A percentile compares a stretch with the other conserved stretches of the same genome.
phyloP scores from a whole-genome alignment of 2,113 vertebrate genomes.

The Actenoides lindsayi region DNA sequence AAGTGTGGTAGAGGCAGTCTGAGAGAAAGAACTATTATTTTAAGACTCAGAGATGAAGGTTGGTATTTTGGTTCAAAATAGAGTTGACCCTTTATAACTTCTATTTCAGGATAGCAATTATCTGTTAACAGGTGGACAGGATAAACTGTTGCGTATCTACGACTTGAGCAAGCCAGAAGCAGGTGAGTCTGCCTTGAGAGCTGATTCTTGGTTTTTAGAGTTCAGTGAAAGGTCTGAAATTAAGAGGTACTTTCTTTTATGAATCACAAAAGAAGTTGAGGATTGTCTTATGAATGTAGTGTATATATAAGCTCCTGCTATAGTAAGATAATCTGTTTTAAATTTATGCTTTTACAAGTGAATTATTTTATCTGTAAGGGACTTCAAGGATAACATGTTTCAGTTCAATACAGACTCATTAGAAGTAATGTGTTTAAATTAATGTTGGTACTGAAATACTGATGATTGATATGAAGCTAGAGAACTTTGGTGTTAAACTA shows the following conservation, averaged over 20 bases:
- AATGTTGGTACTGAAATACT: not conserved
- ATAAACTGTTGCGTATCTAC: conserved; percentile 95
- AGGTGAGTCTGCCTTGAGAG: conserved; percentile 75
- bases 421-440: not conserved
- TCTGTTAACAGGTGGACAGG: conserved; percentile 94
- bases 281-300: not conserved
- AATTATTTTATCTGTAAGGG: not conserved
- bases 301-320: not conserved
- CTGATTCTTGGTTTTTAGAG: not conserved
- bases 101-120: conserved; percentile 90
- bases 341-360: not conserved
- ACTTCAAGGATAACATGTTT: not conserved
- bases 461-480: not conserved
- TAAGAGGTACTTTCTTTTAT: not conserved
- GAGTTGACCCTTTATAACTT: conserved; percentile 49
- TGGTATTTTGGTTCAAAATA: not conserved
- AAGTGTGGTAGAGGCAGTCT: not conserved
- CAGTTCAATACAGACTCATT: not conserved
- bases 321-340: not conserved
- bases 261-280: not conserved
- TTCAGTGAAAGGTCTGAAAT: not conserved
- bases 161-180: conserved; percentile 92
- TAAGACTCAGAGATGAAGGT: not conserved
- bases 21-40: not conserved
- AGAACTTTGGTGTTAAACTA: not conserved